These are phyloP conservation scores for Cetonia aurata DNA, from an alignment of 2,888 invertebrate species.

Conservation along the genomic window DNA sequence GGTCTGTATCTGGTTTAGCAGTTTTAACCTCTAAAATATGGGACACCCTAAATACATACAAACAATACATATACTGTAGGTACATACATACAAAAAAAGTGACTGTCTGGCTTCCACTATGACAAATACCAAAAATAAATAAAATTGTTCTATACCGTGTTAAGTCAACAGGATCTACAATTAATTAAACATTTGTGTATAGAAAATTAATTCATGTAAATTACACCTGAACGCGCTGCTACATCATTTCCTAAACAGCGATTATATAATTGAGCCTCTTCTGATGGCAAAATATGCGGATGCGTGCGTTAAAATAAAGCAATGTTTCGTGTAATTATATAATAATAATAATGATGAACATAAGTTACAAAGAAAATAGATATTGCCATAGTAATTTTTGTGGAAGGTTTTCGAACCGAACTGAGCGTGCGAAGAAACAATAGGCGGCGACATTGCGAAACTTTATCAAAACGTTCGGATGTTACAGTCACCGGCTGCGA, in stretches of 20 bases:
- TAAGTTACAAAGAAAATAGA: too few relatives aligned
- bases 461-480: conserved; percentile 25
- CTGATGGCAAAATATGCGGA: not conserved
- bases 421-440: conserved; percentile 6
- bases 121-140: too few relatives aligned
- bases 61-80: too few relatives aligned
- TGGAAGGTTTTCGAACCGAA: not conserved
- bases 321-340: conserved; percentile 3
- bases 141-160: not conserved
- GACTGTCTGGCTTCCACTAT: too few relatives aligned
- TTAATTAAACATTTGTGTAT: conserved; percentile 3
- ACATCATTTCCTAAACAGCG: conserved; percentile 23
- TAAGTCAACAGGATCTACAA: conserved; percentile 22
- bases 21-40: too few relatives aligned
- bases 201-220: conserved; percentile 22
- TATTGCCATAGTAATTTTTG: too few relatives aligned
- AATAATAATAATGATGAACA: not conserved
- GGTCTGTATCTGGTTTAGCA: too few relatives aligned
- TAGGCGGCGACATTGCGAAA: conserved; percentile 23
- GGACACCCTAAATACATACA: too few relatives aligned
- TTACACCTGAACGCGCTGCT: not conserved
- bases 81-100: too few relatives aligned
- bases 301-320: not conserved
- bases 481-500: conserved; percentile 2
- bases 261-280: conserved; percentile 1